Evolutionary conservation across 2,113 vertebrate genomes (phyloP), one percentile per base, ranked within the genome.

Genomic region (Tympanuchus pallidicinctus): DNA sequence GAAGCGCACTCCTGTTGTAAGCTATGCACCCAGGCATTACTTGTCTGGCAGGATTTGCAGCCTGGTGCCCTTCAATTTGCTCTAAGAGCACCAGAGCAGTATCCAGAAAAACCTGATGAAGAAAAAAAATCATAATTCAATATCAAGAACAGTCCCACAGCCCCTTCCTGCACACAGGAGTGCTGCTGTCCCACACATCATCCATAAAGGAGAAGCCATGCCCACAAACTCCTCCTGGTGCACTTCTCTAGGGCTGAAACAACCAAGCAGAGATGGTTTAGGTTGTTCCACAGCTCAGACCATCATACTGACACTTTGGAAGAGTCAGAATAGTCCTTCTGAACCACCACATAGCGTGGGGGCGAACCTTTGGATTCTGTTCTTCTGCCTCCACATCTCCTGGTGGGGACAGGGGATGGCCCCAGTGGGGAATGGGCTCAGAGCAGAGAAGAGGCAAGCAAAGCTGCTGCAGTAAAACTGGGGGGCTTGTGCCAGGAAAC

Each of bases 321-420:
- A 90, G 60, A 81, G 70, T 94, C 96, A 95, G 90, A 65, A 88
- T 48, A 94, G 97, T 88, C 94, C 92, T 95, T 96, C 82, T 83
- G 73, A 91, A 91, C 79, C 91, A 92, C 86, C 94, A 81, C 90
- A 95, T 82, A 89, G 48, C 64, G 88, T 38, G 18, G 34, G 54
- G 56, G 9, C 47, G 78, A 83, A 89, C 22, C 72, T 80, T 63
- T 80, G 84, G 93, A 56, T 93, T 82, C 92, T 88, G 11, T 73
- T 91, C 83, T 78, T 87, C 84, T 81, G 95, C 88, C 71, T 19
- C 54, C 54, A 54, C 8, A 2, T 57, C 54, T 17, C 32, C 15
- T 10, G 32, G 11, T 6, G 19, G 15, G 40, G 11, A 42, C 40
- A 32, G 16, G 24, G 42, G 48, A 22, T 13, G 8, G 47, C 11